Base-by-base conservation (phyloP, 2,113 vertebrate genomes). In the Pteropus alecto region DNA sequence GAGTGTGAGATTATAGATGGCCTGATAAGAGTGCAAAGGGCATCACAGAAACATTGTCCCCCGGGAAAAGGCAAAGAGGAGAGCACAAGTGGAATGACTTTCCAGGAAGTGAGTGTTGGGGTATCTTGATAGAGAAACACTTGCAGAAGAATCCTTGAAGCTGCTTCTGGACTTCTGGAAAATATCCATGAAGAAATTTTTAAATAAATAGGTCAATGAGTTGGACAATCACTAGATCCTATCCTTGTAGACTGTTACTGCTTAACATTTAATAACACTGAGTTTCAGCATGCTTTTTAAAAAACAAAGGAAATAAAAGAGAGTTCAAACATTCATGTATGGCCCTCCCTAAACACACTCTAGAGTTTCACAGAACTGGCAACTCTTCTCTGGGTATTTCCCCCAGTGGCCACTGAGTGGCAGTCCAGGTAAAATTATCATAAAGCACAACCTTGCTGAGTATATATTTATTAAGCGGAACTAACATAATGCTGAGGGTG, bases 371-470 rank as follows among this genome's bases (percentile, higher is more conserved):
- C 8, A 76, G 48, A 92, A 46, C 38, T 0, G 1, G 1, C 1
- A 18, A n/a, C 3, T 51, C 12, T 89, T 48, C 91, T 73, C 15
- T 9, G 93, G 96, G 94, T 97, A 93, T 98, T 98, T 43, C 97
- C 93, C 67, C 4, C 51, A 85, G 13, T 84, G 92, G 96, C 98
- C 98, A 97, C 98, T 98, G 97, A 98, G 98, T 97, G 98, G 98
- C 99, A 99, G 98, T 97, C 98, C 73, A 98, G 98, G 98, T 98
- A 98, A 98, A 98, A 98, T 89, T 97, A 98, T 98, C 76, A 77
- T 43, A 7, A 97, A 96, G 30, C 0, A 65, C 67, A 97, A 90
- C 65, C 51, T 95, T 0, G 21, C 78, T 2, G 63, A 35, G 19
- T 61, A 28, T 22, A 14, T 46, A 87, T 38, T 95, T 78, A 16